phyloP scores from a whole-genome alignment of 2,888 invertebrate species.

The Orthosia gracilis region DNA sequence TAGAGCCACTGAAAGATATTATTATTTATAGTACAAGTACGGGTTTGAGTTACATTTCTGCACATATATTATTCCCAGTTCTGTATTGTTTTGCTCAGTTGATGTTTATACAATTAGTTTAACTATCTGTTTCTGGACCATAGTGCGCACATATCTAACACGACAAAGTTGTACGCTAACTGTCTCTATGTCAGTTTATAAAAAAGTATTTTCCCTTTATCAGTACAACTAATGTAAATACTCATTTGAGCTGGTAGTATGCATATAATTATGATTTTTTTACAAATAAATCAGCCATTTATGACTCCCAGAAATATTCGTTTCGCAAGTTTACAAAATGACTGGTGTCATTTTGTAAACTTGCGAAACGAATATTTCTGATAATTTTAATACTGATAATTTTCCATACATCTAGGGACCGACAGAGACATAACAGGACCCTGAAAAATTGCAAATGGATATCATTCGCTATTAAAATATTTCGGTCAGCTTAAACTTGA shows the following conservation, averaged over 20 bases:
- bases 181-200: background rate
- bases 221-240: background rate
- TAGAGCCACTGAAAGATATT: background rate
- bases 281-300: background rate
- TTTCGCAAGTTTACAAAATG: background rate
- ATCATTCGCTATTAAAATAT: conserved; percentile 3
- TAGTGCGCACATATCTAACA: background rate
- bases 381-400: too few relatives aligned
- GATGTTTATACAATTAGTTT: too few relatives aligned
- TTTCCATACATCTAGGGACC: background rate
- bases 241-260: background rate
- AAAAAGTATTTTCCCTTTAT: background rate
- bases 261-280: conserved; percentile 6
- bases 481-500: background rate
- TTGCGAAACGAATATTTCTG: background rate
- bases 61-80: background rate
- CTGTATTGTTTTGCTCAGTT: background rate
- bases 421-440: too few relatives aligned
- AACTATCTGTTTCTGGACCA: too few relatives aligned
- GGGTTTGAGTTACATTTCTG: conserved; percentile 6
- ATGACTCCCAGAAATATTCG: background rate
- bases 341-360: background rate
- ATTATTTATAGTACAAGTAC: background rate
- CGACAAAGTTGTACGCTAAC: background rate
- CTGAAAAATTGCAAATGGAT: background rate